Evolutionary conservation across 2,888 invertebrate species (phyloP).

Genomic region (Parnassius smintheus): DNA sequence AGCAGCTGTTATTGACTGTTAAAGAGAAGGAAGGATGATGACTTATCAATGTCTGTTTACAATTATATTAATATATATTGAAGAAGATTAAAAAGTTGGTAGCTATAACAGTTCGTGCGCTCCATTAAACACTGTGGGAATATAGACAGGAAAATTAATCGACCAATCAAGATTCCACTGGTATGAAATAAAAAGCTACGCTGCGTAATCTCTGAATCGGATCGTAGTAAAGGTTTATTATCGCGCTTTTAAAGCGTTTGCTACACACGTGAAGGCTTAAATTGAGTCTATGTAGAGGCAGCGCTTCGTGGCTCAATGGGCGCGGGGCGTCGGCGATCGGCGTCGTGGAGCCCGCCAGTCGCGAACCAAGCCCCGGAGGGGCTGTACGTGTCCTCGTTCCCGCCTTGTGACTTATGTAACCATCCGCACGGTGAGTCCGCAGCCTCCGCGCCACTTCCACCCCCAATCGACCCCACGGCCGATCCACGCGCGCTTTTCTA

Average conservation of each 20-base stretch:
- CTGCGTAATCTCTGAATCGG: conserved; percentile 51
- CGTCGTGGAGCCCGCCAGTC: conserved; percentile 61
- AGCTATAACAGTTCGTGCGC: background rate
- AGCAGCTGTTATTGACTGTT: too few relatives aligned
- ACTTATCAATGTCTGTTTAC: too few relatives aligned
- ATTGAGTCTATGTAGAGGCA: conserved; percentile 63
- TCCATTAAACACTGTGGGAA: background rate
- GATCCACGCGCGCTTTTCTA: conserved; percentile 41
- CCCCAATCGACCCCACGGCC: conserved; percentile 50
- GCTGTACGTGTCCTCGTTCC: conserved; percentile 70
- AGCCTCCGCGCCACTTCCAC: conserved; percentile 69
- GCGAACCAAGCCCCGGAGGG: conserved; percentile 73
- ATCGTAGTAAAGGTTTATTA: conserved; percentile 66
- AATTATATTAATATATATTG: too few relatives aligned
- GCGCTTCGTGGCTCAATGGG: conserved; percentile 61
- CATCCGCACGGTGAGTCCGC: conserved; percentile 77
- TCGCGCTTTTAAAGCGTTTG: conserved; percentile 47
- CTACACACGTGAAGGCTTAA: conserved; percentile 70
- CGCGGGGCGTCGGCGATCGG: conserved; percentile 76
- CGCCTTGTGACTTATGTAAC: conserved; percentile 76
- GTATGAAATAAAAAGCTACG: conserved; percentile 18
- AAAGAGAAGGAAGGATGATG: too few relatives aligned
- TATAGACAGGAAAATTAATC: conserved; percentile 1
- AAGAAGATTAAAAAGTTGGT: too few relatives aligned
- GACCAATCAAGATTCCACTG: conserved; percentile 7